phyloP scores from a whole-genome alignment of 2,797 vertebrate species.

The Cheirogaleus major region DNA sequence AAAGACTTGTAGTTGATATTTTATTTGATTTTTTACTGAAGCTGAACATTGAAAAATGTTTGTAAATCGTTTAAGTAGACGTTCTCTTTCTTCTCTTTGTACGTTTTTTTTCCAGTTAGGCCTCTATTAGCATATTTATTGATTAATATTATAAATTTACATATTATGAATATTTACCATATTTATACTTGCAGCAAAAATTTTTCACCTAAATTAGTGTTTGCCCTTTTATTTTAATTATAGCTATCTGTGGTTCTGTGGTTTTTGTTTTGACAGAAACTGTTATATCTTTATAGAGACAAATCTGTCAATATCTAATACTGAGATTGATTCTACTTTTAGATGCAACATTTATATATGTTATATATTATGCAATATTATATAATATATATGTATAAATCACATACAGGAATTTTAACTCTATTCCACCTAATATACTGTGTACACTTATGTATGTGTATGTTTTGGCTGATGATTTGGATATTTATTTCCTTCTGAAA shows the following conservation, averaged over 20 bases:
- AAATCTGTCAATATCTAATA: background rate
- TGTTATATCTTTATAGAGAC: background rate
- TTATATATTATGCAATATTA: background rate
- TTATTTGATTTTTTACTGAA: background rate
- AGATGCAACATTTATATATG: background rate
- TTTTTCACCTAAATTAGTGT: background rate
- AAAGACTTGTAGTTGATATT: background rate
- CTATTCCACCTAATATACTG: background rate
- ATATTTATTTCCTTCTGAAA: background rate
- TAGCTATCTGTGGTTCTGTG: background rate
- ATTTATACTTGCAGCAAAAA: background rate
- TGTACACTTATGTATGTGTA: background rate
- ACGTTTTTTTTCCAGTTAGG: background rate
- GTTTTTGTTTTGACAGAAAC: background rate
- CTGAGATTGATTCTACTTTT: background rate
- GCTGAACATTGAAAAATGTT: background rate
- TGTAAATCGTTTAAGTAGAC: background rate
- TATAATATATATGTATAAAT: background rate
- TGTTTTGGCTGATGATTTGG: background rate
- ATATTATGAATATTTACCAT: background rate
- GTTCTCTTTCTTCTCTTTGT: background rate
- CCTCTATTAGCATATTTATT: background rate
- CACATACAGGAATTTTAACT: background rate
- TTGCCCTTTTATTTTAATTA: background rate
- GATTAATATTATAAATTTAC: background rate